phyloP scores from a whole-genome alignment of 2,888 invertebrate genomes.

The Eretmocerus hayati region DNA sequence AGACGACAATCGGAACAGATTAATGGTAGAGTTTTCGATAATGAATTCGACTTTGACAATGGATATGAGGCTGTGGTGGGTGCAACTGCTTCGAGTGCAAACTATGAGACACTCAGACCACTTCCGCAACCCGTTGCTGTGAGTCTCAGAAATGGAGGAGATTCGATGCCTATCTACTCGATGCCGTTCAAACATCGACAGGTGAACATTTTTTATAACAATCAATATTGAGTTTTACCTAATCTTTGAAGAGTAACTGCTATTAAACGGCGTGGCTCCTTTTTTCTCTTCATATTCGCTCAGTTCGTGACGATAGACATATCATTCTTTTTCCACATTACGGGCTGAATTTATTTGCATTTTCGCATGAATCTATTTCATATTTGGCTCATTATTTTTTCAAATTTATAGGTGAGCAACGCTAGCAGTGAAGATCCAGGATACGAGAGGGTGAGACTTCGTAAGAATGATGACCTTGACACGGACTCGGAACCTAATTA shows the following conservation, averaged over 20 bases:
- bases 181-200: constrained; percentile 39
- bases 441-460: constrained; percentile 50
- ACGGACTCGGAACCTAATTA: constrained; percentile 65
- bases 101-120: constrained; percentile 69
- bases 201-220: constrained; percentile 13
- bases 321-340: neutral
- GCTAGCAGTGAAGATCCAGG: constrained; percentile 48
- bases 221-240: neutral
- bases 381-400: no score
- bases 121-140: constrained; percentile 32
- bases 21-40: constrained; percentile 9
- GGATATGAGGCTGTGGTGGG: constrained; percentile 63
- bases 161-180: constrained; percentile 32
- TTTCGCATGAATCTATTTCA: neutral
- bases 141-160: constrained; percentile 29
- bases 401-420: constrained; percentile 32
- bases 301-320: neutral
- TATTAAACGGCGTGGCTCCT: neutral
- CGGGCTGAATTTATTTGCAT: neutral
- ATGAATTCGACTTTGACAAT: constrained; percentile 50
- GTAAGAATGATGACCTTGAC: constrained; percentile 45
- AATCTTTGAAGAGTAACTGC: neutral
- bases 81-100: constrained; percentile 57
- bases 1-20: constrained; percentile 25
- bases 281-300: neutral